These are phyloP conservation scores for Yponomeuta evonymella DNA, from an alignment of 2,888 invertebrate genomes.

Conservation along the genomic window DNA sequence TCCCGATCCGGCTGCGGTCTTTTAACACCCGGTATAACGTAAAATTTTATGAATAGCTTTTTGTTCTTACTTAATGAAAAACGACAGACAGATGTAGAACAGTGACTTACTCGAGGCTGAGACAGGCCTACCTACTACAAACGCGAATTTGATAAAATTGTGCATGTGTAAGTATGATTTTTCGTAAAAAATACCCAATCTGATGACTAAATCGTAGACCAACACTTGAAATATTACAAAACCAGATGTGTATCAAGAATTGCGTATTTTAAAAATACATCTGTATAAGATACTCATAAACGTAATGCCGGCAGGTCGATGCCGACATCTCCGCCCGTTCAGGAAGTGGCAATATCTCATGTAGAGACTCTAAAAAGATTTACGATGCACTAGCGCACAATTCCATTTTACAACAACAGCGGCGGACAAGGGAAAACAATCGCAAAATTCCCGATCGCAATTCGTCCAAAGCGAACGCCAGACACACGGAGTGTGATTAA, in stretches of 20 bases:
- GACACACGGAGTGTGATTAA: neutral
- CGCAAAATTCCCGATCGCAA: neutral
- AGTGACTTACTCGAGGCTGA: too few relatives aligned
- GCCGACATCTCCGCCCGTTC: neutral
- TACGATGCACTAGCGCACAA: neutral
- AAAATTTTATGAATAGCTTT: neutral
- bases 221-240: too few relatives aligned
- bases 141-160: too few relatives aligned
- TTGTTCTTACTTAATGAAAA: neutral
- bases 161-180: too few relatives aligned
- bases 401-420: neutral
- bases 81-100: neutral
- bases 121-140: too few relatives aligned
- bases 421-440: neutral
- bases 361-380: neutral
- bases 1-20: too few relatives aligned
- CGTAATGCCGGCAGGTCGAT: neutral
- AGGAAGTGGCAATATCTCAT: neutral
- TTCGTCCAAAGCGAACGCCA: slow-evolving; percentile 3
- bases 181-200: too few relatives aligned
- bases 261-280: too few relatives aligned
- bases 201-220: too few relatives aligned
- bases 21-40: too few relatives aligned
- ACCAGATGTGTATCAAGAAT: too few relatives aligned
- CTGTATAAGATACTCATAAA: neutral